Conservation (phyloP, 2,888 invertebrate species). For the Cinara cedri region DNA sequence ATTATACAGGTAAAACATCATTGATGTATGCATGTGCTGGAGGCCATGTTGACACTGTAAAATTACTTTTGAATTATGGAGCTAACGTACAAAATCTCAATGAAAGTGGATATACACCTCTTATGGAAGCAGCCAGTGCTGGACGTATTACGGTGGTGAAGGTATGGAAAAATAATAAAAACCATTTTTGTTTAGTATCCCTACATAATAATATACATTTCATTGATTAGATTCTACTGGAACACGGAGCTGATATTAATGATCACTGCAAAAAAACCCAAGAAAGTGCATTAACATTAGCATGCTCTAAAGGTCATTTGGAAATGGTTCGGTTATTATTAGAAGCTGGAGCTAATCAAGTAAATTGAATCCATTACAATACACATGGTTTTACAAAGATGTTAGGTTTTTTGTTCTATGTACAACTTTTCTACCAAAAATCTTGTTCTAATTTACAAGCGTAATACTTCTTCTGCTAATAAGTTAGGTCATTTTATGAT, state of each 20-base stretch:
- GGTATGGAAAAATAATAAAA: slow-evolving; percentile 63
- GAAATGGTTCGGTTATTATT: slow-evolving; percentile 96
- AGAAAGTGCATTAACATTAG: slow-evolving; percentile 94
- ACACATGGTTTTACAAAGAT: not conserved
- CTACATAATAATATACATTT: slow-evolving; percentile 41
- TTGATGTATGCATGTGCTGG: slow-evolving; percentile 96
- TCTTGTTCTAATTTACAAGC: too few species aligned
- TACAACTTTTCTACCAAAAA: too few species aligned
- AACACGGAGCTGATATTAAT: slow-evolving; percentile 96
- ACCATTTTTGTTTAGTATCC: not conserved
- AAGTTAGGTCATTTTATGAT: too few species aligned
- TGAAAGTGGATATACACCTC: slow-evolving; percentile 98
- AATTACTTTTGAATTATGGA: slow-evolving; percentile 84
- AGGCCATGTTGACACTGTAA: slow-evolving; percentile 91
- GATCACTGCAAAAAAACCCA: slow-evolving; percentile 99
- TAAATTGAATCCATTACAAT: slow-evolving; percentile 59
- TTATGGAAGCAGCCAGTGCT: slow-evolving; percentile 98
- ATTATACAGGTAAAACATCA: slow-evolving; percentile 81
- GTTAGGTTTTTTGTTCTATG: too few species aligned
- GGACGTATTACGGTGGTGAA: slow-evolving; percentile 93
- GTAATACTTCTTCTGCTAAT: too few species aligned
- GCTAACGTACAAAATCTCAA: slow-evolving; percentile 98
- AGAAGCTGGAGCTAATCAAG: slow-evolving; percentile 89
- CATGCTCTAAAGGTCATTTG: slow-evolving; percentile 94
- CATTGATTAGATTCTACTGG: slow-evolving; percentile 73